Percentiles rank a stretch among this genome's conserved stretches.
Conservation (phyloP, 2,113 vertebrate genomes). For the Lophius piscatorius region DNA sequence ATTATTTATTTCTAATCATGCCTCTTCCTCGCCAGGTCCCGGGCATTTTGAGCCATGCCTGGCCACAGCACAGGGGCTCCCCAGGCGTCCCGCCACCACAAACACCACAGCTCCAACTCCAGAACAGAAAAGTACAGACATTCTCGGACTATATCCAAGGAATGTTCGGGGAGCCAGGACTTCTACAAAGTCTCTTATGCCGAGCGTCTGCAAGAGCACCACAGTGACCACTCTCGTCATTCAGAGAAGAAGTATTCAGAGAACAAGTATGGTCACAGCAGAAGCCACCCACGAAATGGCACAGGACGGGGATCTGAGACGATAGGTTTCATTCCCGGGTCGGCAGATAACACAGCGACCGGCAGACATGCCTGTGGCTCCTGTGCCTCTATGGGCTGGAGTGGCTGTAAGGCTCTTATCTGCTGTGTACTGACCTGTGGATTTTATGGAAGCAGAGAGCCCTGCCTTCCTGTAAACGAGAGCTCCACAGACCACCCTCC, state of each 20-base stretch:
- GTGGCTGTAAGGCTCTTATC: conserved; percentile 74
- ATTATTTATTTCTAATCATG: conserved; percentile 10
- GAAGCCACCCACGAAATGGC: conserved; percentile 76
- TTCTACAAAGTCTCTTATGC: conserved; percentile 68
- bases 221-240: conserved; percentile 57
- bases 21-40: conserved; percentile 62
- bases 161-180: conserved; percentile 79
- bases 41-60: conserved; percentile 86
- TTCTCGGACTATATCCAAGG: conserved; percentile 62
- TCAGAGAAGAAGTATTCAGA: conserved; percentile 67
- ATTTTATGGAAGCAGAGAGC: conserved; percentile 83
- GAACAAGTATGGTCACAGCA: conserved; percentile 69
- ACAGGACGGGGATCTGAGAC: conserved; percentile 83
- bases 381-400: conserved; percentile 86
- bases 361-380: conserved; percentile 78
- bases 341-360: conserved; percentile 79
- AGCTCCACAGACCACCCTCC: conserved; percentile 84
- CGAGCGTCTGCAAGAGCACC: conserved; percentile 57
- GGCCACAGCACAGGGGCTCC: conserved; percentile 79
- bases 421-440: conserved; percentile 86
- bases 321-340: conserved; percentile 89
- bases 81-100: conserved; percentile 60
- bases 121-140: conserved; percentile 77
- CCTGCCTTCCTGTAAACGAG: conserved; percentile 84
- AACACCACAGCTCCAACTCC: conserved; percentile 64